phyloP scores from a whole-genome alignment of 2,888 invertebrate genomes.

The Lithophane ornitopus region DNA sequence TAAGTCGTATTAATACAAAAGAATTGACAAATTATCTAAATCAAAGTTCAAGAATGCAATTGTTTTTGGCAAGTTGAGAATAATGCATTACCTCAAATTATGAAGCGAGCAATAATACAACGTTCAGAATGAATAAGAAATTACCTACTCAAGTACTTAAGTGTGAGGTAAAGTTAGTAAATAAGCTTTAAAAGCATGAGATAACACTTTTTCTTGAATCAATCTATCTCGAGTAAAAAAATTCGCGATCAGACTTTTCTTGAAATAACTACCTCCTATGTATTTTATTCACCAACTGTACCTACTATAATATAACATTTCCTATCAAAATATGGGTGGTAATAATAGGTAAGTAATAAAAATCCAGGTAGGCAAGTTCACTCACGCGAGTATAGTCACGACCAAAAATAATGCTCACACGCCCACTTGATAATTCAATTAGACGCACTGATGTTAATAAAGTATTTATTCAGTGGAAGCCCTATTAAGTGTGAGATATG shows the following conservation, averaged over 20 bases:
- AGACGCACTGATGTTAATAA: slow-evolving; percentile 33
- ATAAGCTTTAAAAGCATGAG: neutral
- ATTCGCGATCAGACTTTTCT: too few relatives aligned
- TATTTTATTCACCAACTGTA: too few relatives aligned
- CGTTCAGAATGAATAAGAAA: neutral
- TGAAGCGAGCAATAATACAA: neutral
- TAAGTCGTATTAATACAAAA: neutral
- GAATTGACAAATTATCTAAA: neutral
- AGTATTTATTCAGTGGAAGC: slow-evolving; percentile 47
- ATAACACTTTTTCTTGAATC: neutral
- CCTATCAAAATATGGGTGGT: neutral
- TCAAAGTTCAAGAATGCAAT: too few relatives aligned
- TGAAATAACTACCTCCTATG: neutral
- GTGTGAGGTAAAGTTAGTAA: neutral
- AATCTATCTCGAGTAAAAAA: neutral
- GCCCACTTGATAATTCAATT: slow-evolving; percentile 64
- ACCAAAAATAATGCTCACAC: slow-evolving; percentile 44
- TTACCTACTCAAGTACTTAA: neutral
- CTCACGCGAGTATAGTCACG: slow-evolving; percentile 53
- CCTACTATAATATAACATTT: too few relatives aligned
- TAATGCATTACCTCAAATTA: too few relatives aligned
- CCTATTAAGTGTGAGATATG: slow-evolving; percentile 57
- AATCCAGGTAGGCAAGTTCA: slow-evolving; percentile 21
- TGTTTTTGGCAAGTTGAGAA: too few relatives aligned
- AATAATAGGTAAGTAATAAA: slow-evolving; percentile 1